phyloP scores from a whole-genome alignment of 2,113 vertebrate species.

The Nannospalax galili region DNA sequence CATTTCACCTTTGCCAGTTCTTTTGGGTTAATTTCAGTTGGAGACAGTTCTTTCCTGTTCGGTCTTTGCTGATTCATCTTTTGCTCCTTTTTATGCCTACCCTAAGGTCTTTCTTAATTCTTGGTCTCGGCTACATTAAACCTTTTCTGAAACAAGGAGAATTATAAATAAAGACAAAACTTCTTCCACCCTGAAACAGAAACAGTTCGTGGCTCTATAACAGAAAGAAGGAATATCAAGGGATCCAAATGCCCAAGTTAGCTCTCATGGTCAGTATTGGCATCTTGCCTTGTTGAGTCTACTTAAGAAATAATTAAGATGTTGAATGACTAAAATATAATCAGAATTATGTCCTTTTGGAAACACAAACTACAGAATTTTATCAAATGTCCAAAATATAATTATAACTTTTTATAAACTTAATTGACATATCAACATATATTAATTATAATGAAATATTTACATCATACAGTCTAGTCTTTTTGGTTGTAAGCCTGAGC shows the following conservation, averaged over 20 bases:
- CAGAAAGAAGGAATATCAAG: conserved; percentile 22
- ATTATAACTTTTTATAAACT: neutral
- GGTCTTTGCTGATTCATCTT: conserved; percentile 69
- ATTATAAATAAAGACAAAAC: conserved; percentile 55
- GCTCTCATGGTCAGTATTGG: neutral
- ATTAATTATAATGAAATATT: neutral
- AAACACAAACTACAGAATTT: neutral
- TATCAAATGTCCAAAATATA: neutral
- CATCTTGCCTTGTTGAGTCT: conserved; percentile 20
- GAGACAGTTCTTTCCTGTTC: conserved; percentile 34
- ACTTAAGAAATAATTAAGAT: neutral
- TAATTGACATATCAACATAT: neutral
- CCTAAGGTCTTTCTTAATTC: conserved; percentile 35
- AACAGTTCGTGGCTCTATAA: neutral
- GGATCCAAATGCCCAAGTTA: neutral
- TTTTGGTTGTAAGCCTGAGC: no score
- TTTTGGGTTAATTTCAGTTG: conserved; percentile 52
- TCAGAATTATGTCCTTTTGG: neutral
- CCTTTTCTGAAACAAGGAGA: conserved; percentile 63
- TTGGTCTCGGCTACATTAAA: conserved; percentile 20
- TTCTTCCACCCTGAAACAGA: conserved; percentile 37
- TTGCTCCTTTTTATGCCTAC: conserved; percentile 53
- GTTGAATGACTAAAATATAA: neutral
- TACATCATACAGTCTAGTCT: no score
- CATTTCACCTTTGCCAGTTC: conserved; percentile 21